Conservation (phyloP, 2,888 invertebrate genomes). For the Sinotaia quadrata region DNA sequence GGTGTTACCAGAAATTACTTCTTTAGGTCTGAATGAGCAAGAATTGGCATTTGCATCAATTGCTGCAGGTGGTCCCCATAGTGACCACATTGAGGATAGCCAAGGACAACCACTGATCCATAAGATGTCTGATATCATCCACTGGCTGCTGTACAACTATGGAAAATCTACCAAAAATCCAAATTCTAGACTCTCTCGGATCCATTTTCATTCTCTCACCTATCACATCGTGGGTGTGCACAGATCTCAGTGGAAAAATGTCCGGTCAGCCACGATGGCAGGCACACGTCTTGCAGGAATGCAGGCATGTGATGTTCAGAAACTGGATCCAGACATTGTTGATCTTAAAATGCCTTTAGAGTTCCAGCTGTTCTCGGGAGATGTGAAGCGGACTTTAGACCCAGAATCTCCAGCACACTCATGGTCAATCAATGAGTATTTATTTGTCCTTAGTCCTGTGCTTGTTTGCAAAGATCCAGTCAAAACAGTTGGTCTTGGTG, state of each 20-base stretch:
- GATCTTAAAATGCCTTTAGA: conserved; percentile 69
- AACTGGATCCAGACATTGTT: conserved; percentile 61
- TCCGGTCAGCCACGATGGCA: conserved; percentile 71
- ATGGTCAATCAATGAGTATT: conserved; percentile 69
- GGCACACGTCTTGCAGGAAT: conserved; percentile 72
- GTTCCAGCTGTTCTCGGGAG: conserved; percentile 64
- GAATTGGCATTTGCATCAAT: conserved; percentile 72
- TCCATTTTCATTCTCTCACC: conserved; percentile 74
- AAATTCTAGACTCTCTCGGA: conserved; percentile 69
- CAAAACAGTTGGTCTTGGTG: conserved; percentile 74
- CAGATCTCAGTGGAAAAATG: conserved; percentile 71
- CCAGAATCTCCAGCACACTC: conserved; percentile 66
- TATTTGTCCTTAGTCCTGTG: conserved; percentile 74
- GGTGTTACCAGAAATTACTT: conserved; percentile 67
- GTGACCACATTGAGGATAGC: conserved; percentile 34
- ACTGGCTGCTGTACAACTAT: conserved; percentile 72
- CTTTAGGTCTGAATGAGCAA: conserved; percentile 74
- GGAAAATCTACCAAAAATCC: conserved; percentile 67
- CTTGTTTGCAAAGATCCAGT: conserved; percentile 73
- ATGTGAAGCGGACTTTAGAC: conserved; percentile 55
- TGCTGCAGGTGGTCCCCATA: conserved; percentile 71
- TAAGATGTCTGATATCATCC: conserved; percentile 73
- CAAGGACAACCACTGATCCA: conserved; percentile 69
- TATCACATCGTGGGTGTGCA: conserved; percentile 72
- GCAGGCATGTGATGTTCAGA: conserved; percentile 69